Evolutionary conservation across 2,888 invertebrate genomes (phyloP), one percentile per base, ranked within the genome.

Genomic region (Drosophila meridionalis): DNA sequence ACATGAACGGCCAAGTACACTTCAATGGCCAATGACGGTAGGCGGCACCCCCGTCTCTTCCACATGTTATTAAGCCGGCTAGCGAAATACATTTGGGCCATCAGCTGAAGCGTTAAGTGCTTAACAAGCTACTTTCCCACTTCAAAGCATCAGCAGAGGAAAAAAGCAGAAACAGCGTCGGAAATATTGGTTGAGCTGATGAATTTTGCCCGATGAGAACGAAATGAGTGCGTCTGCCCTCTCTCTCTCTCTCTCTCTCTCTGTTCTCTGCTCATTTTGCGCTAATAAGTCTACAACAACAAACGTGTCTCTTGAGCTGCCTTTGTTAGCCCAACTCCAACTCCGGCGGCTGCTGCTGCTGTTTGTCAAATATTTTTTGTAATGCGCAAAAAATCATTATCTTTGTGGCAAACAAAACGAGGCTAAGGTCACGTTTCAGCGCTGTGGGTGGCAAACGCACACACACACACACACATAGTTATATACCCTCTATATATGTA

Each of bases 341-440:
- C 43, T 45, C 11, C 43, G 11, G 1, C 6, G 3, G 14, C 47
- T 12, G 26, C 45, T 3, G 14, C 47, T 28, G n/a, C 50, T 38
- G 14, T 38, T 53, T 36, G 36, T 55, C 14, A 30, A 28, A 40
- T 30, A 40, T 56, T 32, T 32, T 28, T 45, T 28, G 14, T 9
- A 45, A 42, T 65, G 76, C 61, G 64, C 64, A 69, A 48, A 79
- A 79, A 87, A 78, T 87, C 87, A 89, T 84, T 84, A 89, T 71
- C 87, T 72, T 59, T 43, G 59, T 7, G 69, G 30, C 68, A 42
- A 50, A 30, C 48, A 36, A 85, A 89, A 77, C 52, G 59, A 69
- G 74, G 70, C 77, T 70, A 80, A 87, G 90, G 90, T 90, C 89
- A 89, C 89, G 89, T 89, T 91, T 91, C 82, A 70, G 79, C 89